Percentiles rank a stretch among this genome's conserved stretches.
These are phyloP conservation scores for Cerastis rubricosa DNA, from an alignment of 2,888 invertebrate species.

Conservation along the genomic window DNA sequence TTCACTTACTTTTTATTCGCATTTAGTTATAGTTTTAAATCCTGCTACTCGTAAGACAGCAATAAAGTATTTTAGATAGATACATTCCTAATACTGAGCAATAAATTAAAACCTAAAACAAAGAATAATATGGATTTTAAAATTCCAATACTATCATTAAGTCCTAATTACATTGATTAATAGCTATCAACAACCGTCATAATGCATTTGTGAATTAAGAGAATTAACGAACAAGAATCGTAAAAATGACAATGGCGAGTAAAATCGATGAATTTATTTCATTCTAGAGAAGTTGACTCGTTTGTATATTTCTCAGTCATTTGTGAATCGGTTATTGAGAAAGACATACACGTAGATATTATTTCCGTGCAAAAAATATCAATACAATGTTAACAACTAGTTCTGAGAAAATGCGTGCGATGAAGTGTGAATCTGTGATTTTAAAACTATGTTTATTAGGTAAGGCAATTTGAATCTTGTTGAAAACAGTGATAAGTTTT, in stretches of 20 bases:
- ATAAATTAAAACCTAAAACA: background rate
- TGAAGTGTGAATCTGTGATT: background rate
- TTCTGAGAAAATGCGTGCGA: background rate
- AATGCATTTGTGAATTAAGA: conserved; percentile 10
- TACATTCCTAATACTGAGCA: no score
- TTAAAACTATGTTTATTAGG: conserved; percentile 35
- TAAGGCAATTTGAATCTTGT: conserved; percentile 22
- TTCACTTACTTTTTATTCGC: background rate
- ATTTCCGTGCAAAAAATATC: background rate
- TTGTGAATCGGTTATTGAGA: background rate
- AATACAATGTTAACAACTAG: no score
- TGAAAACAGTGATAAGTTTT: background rate
- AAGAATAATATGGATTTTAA: background rate
- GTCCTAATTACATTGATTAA: background rate
- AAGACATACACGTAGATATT: background rate
- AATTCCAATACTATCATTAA: background rate
- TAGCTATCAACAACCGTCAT: background rate
- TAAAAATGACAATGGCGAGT: conserved; percentile 24
- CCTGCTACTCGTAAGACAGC: no score
- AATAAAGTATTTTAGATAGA: background rate
- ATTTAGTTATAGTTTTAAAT: background rate
- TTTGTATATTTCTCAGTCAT: conserved; percentile 29
- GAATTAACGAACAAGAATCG: background rate
- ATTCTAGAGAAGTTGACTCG: conserved; percentile 1
- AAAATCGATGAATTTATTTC: conserved; percentile 17